phyloP scores from a whole-genome alignment of 2,888 invertebrate genomes.

The Pteria penguin region DNA sequence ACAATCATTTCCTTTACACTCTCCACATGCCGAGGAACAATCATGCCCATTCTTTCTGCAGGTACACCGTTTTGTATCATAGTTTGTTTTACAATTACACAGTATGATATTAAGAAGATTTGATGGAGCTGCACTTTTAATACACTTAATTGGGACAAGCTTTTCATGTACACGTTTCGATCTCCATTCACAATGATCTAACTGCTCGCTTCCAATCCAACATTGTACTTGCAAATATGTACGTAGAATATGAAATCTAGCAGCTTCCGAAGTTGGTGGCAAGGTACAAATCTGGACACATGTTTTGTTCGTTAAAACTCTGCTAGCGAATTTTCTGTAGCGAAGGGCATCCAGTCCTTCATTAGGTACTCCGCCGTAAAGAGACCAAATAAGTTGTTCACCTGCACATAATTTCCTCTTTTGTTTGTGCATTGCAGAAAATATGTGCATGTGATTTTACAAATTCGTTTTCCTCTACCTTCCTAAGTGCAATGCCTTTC shows the following conservation, averaged over 20 bases:
- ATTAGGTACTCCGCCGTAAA: slow-evolving; percentile 5
- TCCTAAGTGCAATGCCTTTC: slow-evolving; percentile 47
- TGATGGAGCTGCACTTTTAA: neutral
- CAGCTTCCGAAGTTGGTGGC: slow-evolving; percentile 55
- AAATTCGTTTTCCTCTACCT: slow-evolving; percentile 22
- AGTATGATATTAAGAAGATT: neutral
- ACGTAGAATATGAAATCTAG: slow-evolving; percentile 44
- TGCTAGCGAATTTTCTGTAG: slow-evolving; percentile 27
- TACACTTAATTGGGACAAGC: neutral
- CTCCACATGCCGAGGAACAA: neutral
- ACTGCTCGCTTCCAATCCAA: slow-evolving; percentile 28
- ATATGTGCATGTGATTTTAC: slow-evolving; percentile 10
- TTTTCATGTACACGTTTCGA: neutral
- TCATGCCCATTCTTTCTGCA: slow-evolving; percentile 1
- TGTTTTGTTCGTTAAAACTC: slow-evolving; percentile 37
- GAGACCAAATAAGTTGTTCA: slow-evolving; percentile 24
- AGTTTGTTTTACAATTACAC: slow-evolving; percentile 8
- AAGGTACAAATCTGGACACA: slow-evolving; percentile 47
- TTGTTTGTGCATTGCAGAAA: neutral
- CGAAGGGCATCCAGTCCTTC: slow-evolving; percentile 2
- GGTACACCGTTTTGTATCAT: neutral
- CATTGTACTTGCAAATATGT: slow-evolving; percentile 43
- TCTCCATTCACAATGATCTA: neutral
- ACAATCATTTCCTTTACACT: neutral
- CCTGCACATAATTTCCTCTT: slow-evolving; percentile 35